Percentiles rank a stretch among this genome's conserved stretches.
These are phyloP conservation scores for Harpegnathos saltator DNA, from an alignment of 1,140 invertebrate species.

Conservation along the genomic window DNA sequence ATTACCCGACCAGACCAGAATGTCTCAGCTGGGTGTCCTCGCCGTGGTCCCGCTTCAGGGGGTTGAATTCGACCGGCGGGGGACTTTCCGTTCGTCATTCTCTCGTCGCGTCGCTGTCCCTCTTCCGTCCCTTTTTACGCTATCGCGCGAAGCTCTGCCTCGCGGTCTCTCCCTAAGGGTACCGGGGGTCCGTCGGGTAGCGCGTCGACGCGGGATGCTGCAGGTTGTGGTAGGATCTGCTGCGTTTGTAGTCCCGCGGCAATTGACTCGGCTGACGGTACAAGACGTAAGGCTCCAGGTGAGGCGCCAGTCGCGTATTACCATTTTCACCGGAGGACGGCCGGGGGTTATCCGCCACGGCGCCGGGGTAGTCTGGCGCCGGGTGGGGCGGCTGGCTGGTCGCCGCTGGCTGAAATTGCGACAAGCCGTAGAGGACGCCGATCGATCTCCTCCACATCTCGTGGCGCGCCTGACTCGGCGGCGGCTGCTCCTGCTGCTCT, in stretches of 20 bases:
- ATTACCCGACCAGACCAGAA: not conserved
- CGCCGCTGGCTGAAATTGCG: conserved; percentile 86
- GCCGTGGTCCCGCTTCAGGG: conserved; percentile 7
- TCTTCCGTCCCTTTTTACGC: conserved; percentile 15
- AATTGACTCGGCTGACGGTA: conserved; percentile 42
- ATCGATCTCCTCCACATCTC: conserved; percentile 90
- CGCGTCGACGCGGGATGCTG: conserved; percentile 74
- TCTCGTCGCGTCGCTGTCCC: not conserved
- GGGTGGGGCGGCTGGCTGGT: conserved; percentile 48
- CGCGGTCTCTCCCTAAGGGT: conserved; percentile 66
- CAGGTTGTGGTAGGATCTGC: conserved; percentile 80
- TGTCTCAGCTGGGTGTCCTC: not conserved
- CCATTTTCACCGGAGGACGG: conserved; percentile 8
- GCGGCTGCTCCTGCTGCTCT: conserved; percentile 88
- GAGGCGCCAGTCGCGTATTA: conserved; percentile 52
- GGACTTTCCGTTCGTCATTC: not conserved
- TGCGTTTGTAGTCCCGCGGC: conserved; percentile 76
- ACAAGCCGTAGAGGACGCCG: conserved; percentile 85
- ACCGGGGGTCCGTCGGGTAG: conserved; percentile 79
- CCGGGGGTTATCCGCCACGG: conserved; percentile 24
- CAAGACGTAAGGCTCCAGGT: conserved; percentile 31
- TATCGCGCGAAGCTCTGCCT: not conserved
- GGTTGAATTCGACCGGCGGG: conserved; percentile 21
- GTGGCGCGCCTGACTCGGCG: conserved; percentile 86
- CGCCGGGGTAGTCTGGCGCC: conserved; percentile 81